These are phyloP conservation scores for Procambarus clarkii DNA, from an alignment of 1,140 invertebrate genomes.

Conservation along the genomic window DNA sequence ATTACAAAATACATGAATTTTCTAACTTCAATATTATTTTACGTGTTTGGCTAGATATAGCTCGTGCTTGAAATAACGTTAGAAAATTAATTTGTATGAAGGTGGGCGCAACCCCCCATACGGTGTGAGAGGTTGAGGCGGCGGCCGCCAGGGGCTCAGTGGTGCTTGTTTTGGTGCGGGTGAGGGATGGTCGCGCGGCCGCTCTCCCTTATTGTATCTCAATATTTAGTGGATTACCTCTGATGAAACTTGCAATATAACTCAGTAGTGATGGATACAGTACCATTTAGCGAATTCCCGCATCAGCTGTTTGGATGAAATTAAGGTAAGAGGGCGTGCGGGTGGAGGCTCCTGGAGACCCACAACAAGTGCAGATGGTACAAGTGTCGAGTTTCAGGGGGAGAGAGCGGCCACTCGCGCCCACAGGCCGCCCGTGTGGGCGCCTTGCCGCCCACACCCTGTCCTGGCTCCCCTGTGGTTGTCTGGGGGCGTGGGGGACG, in stretches of 20 bases:
- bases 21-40: no score
- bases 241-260: slow-evolving; percentile 21
- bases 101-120: neutral
- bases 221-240: slow-evolving; percentile 17
- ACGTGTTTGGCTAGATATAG: no score
- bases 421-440: neutral
- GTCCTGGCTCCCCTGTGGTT: neutral
- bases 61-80: neutral
- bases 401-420: slow-evolving; percentile 9
- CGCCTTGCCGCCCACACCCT: neutral
- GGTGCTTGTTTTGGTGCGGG: slow-evolving; percentile 32
- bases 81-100: neutral
- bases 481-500: no score
- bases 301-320: slow-evolving; percentile 18
- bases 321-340: neutral
- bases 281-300: neutral
- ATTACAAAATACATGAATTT: neutral
- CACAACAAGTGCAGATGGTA: slow-evolving; percentile 32
- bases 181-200: neutral
- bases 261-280: slow-evolving; percentile 32
- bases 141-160: slow-evolving; percentile 32
- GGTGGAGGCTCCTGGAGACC: neutral
- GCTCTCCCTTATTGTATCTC: neutral
- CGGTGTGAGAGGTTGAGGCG: neutral
- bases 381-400: slow-evolving; percentile 37